Conservation (phyloP, 2,113 vertebrate species). For the Elachura formosa region DNA sequence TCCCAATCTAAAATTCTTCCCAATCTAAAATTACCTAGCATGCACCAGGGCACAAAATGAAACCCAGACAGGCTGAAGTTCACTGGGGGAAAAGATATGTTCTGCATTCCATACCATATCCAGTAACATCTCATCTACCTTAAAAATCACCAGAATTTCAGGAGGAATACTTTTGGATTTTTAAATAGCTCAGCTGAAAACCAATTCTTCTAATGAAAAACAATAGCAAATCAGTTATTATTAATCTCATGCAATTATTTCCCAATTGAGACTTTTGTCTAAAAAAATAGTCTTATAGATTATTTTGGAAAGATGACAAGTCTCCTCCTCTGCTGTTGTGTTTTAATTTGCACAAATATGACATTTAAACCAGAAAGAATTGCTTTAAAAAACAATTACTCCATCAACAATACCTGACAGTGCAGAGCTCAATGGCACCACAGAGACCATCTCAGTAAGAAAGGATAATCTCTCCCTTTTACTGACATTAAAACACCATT, state of each 20-base stretch:
- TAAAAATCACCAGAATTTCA: neutral
- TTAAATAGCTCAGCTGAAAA: neutral
- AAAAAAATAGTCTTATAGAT: neutral
- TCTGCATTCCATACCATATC: neutral
- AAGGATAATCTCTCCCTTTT: neutral
- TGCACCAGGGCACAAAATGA: neutral
- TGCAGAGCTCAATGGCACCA: slow-evolving; percentile 7
- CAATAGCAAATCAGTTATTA: neutral
- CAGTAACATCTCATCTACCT: neutral
- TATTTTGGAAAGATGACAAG: slow-evolving; percentile 41
- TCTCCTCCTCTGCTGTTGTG: neutral
- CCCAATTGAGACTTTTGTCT: neutral
- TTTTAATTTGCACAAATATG: slow-evolving; percentile 35
- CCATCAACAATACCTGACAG: neutral
- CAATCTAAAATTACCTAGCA: neutral
- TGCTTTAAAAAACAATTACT: slow-evolving; percentile 1
- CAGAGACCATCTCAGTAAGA: neutral
- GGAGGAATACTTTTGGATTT: neutral
- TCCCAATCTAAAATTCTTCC: neutral
- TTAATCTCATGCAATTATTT: slow-evolving; percentile 29
- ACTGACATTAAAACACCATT: neutral
- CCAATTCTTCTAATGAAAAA: neutral
- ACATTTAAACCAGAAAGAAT: slow-evolving; percentile 19
- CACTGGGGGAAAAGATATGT: neutral
- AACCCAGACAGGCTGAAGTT: neutral